Base-by-base conservation (phyloP, 1,140 invertebrate genomes). In the Psix sp. region DNA sequence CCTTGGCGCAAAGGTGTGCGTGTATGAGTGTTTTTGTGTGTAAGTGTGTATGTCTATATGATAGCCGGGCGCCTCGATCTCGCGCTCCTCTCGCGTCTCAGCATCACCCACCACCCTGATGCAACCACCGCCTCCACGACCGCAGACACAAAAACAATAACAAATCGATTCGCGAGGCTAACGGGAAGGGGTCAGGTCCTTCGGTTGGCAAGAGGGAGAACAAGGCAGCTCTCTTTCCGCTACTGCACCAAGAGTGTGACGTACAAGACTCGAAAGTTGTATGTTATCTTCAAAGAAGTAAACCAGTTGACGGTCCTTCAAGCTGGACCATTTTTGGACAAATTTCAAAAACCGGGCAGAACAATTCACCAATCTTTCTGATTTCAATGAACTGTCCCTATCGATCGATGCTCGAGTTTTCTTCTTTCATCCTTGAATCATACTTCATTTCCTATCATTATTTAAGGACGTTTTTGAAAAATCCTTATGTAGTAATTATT, bases 71-170 rank as follows among this genome's bases (percentile, higher is more conserved):
- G 46, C 26, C 51, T 48, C 46, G 33, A 33, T 51, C 51, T 38
- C 40, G 13, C 42, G 26, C 18, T 51, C 49, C 71, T 51, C 38
- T 45, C 71, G 31, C n/a, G 74, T 65, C 74, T 70, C 51, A 68
- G 57, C 66, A 45, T 40, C 73, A 39, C 52, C 75, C 57, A 76
- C 70, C 63, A 42, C 76, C 73, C 42, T 62, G 54, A 45, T 59
- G 45, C 18, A 46, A 52, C 72, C 57, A 36, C 76, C 71, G 71
- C 76, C 77, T 77, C 72, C 76, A 74, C 77, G 77, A 86, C 84
- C 84, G 83, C 84, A 84, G 83, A 84, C 81, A 86, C 84, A 85
- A 86, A 86, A 86, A 86, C 84, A 85, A 85, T 86, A 85, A 86
- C 84, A 86, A 86, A 86, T 86, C 84, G 84, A 86, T 85, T 84